phyloP scores from a whole-genome alignment of 2,888 invertebrate species.

The Drosophila niveifrons region DNA sequence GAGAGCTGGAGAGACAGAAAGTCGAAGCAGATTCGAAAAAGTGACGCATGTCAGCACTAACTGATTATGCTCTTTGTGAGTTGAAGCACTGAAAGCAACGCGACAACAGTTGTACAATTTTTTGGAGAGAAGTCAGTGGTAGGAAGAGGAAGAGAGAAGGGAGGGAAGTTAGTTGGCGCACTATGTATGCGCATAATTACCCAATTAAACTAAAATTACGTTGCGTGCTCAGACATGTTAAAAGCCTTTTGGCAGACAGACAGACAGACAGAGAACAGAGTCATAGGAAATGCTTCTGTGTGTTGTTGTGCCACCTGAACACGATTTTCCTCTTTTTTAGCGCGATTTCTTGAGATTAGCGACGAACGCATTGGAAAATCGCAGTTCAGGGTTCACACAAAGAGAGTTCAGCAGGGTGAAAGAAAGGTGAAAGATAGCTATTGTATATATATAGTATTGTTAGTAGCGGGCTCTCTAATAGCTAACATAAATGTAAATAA shows the following conservation, averaged over 20 bases:
- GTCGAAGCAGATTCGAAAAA: no score
- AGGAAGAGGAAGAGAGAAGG: background rate
- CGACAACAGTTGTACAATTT: slow-evolving; percentile 14
- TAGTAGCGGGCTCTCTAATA: slow-evolving; percentile 58
- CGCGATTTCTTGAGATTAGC: slow-evolving; percentile 50
- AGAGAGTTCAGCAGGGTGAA: slow-evolving; percentile 11
- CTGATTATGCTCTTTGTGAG: no score
- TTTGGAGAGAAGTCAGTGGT: background rate
- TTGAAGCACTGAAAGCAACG: background rate
- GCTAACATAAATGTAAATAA: slow-evolving; percentile 76
- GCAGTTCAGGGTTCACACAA: slow-evolving; percentile 7
- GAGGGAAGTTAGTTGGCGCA: slow-evolving; percentile 2
- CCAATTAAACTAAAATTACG: slow-evolving; percentile 86
- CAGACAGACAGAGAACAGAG: slow-evolving; percentile 3
- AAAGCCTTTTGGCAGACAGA: slow-evolving; percentile 81
- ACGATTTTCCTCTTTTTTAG: slow-evolving; percentile 67
- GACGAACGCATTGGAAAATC: background rate
- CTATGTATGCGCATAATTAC: slow-evolving; percentile 84
- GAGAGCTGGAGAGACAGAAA: no score
- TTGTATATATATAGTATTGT: no score
- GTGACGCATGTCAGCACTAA: no score
- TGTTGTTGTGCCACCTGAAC: slow-evolving; percentile 21
- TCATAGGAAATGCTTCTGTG: slow-evolving; percentile 11
- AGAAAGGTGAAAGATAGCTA: background rate
- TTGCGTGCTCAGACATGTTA: slow-evolving; percentile 86